phyloP scores from a whole-genome alignment of 2,888 invertebrate genomes.

The Cheilosia vulpina region DNA sequence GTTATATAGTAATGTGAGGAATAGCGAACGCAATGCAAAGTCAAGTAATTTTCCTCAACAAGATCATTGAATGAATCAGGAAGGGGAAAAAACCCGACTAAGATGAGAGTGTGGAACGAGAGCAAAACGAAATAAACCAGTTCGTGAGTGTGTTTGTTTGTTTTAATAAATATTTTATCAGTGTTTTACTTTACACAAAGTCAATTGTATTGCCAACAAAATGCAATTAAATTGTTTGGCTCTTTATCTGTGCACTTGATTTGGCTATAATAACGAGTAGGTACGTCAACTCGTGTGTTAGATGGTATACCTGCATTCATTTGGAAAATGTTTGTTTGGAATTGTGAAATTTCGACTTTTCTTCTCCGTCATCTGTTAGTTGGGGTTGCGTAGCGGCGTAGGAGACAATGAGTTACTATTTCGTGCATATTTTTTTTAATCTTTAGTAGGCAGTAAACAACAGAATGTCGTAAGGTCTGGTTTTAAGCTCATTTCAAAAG shows the following conservation, averaged over 20 bases:
- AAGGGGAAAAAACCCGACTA: conserved; percentile 1
- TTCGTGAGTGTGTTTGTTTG: conserved; percentile 5
- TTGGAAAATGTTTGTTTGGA: not conserved
- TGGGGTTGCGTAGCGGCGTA: no score
- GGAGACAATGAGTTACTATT: no score
- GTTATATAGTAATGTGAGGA: conserved; percentile 3
- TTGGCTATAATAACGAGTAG: not conserved
- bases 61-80: not conserved
- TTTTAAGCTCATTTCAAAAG: no score
- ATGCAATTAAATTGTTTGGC: not conserved
- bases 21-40: conserved; percentile 1
- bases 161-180: not conserved
- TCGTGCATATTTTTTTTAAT: no score
- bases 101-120: not conserved
- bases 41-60: conserved; percentile 1
- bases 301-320: not conserved
- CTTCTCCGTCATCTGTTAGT: no score
- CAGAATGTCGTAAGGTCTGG: no score
- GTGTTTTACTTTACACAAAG: not conserved
- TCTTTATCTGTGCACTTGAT: not conserved
- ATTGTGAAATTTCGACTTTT: not conserved
- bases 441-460: no score
- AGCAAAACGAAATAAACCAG: conserved; percentile 1
- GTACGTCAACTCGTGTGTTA: not conserved
- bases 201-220: not conserved